Evolutionary conservation across 2,888 invertebrate genomes (phyloP).

Genomic region (Trichopria drosophilae): DNA sequence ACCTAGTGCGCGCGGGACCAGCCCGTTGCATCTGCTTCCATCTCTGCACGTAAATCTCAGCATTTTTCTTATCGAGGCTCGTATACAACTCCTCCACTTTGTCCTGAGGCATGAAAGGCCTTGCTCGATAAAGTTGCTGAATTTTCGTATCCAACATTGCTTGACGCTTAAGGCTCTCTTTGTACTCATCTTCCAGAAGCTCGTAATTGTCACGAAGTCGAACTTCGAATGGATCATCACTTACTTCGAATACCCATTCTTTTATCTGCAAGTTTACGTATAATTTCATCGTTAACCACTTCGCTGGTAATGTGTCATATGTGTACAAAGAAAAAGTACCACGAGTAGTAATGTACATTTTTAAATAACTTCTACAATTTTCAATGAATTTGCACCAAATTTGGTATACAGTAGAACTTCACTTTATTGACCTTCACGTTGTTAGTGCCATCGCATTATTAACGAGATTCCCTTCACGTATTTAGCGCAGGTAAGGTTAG

Average conservation of each 20-base stretch:
- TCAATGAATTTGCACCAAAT: too few species aligned
- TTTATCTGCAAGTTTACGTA: slow-evolving; percentile 66
- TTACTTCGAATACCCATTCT: slow-evolving; percentile 87
- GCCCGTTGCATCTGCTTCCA: slow-evolving; percentile 74
- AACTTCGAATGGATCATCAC: slow-evolving; percentile 98
- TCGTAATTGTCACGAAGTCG: slow-evolving; percentile 95
- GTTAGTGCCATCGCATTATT: too few species aligned
- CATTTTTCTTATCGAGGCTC: slow-evolving; percentile 85
- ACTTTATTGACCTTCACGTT: too few species aligned
- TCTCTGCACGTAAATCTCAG: slow-evolving; percentile 93
- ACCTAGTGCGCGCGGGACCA: slow-evolving; percentile 67
- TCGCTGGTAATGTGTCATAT: too few species aligned
- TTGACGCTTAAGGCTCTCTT: slow-evolving; percentile 87
- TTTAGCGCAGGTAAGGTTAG: too few species aligned
- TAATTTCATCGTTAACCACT: too few species aligned
- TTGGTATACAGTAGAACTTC: too few species aligned
- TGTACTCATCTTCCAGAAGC: slow-evolving; percentile 90
- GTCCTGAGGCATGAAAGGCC: slow-evolving; percentile 79
- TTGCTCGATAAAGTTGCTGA: slow-evolving; percentile 78
- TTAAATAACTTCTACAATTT: too few species aligned
- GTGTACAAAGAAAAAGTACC: too few species aligned
- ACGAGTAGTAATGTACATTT: too few species aligned
- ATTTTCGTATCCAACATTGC: slow-evolving; percentile 89
- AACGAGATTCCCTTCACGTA: too few species aligned
- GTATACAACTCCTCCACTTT: slow-evolving; percentile 89